Evolutionary conservation across 1,140 invertebrate species (phyloP).

Genomic region (Nomia melanderi): DNA sequence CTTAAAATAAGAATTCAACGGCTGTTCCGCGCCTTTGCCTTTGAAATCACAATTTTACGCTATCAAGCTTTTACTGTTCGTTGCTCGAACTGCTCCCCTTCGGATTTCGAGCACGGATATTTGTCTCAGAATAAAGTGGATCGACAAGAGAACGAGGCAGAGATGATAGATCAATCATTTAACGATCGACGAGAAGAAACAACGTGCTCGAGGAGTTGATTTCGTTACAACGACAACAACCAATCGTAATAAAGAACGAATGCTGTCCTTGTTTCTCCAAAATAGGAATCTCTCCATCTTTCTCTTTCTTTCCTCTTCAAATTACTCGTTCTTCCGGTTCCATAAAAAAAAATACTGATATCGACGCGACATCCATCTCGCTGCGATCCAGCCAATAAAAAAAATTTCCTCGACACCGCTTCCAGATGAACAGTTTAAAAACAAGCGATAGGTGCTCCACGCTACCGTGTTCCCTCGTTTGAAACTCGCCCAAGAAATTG

Average conservation of each 20-base stretch:
- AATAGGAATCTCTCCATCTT: too few species aligned
- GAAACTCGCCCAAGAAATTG: not conserved
- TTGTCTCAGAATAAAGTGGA: not conserved
- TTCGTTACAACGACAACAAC: not conserved
- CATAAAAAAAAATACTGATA: too few species aligned
- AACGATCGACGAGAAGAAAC: not conserved
- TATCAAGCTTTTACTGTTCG: not conserved
- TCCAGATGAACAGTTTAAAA: not conserved
- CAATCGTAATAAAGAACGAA: not conserved
- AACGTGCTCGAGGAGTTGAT: not conserved
- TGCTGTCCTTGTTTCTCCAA: too few species aligned
- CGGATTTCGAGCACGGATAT: too few species aligned
- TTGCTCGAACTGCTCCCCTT: too few species aligned
- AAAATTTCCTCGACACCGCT: not conserved
- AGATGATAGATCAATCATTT: not conserved
- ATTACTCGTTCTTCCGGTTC: not conserved
- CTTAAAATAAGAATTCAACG: not conserved
- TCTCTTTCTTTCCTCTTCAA: not conserved
- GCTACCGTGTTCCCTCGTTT: not conserved
- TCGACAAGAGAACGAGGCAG: not conserved
- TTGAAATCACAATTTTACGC: not conserved
- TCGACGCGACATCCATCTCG: slow-evolving; percentile 11
- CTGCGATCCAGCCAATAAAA: not conserved
- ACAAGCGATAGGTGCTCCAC: not conserved
- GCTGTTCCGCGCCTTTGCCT: not conserved